Conservation (phyloP, 2,797 vertebrate species). For the Gadopsis marmoratus region DNA sequence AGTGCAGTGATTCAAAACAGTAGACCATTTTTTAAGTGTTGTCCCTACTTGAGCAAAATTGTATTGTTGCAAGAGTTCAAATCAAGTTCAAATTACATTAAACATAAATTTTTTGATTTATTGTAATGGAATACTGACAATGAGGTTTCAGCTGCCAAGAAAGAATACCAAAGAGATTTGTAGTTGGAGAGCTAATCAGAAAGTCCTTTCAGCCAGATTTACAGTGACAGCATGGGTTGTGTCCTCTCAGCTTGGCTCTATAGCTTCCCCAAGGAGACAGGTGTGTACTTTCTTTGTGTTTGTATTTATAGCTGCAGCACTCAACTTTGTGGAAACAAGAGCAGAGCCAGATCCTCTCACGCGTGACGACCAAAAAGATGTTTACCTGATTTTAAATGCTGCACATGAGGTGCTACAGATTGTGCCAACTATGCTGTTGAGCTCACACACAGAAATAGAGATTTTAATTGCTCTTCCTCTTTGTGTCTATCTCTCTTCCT, state of each 20-base stretch:
- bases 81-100: conserved; percentile 15
- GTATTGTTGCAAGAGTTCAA: neutral
- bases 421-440: conserved; percentile 28
- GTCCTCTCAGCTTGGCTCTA: conserved; percentile 32
- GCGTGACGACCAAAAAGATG: conserved; percentile 45
- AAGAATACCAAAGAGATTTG: conserved; percentile 7
- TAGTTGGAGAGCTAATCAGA: conserved; percentile 25
- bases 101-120: conserved; percentile 31
- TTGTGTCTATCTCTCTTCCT: conserved; percentile 20
- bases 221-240: conserved; percentile 37
- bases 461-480: conserved; percentile 43
- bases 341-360: conserved; percentile 24
- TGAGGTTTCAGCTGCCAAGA: conserved; percentile 22
- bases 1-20: neutral
- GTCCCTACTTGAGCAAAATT: conserved; percentile 3
- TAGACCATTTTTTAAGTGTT: neutral
- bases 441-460: conserved; percentile 30
- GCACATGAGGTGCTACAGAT: conserved; percentile 69
- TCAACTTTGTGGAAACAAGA: conserved; percentile 29
- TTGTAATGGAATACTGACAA: conserved; percentile 8
- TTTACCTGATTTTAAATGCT: conserved; percentile 61
- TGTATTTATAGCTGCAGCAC: conserved; percentile 28
- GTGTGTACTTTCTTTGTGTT: conserved; percentile 54
- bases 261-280: conserved; percentile 29
- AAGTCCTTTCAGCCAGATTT: conserved; percentile 33